Evolutionary conservation across 2,888 invertebrate species (phyloP).

Genomic region (Drosophila parthenogenetica): DNA sequence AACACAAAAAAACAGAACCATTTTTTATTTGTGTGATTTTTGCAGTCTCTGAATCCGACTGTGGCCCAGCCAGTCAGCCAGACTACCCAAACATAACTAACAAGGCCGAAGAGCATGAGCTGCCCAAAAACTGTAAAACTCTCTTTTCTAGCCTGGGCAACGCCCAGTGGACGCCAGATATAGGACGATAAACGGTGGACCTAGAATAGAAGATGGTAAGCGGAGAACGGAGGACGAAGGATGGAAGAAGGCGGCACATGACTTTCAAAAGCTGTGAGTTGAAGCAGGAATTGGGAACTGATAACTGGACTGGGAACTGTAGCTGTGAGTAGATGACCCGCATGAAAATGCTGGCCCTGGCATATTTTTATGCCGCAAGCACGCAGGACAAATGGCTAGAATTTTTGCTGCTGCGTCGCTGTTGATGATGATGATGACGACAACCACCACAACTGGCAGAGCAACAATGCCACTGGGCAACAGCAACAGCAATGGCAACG

Average conservation of each 20-base stretch:
- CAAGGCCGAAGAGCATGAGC: constrained; percentile 37
- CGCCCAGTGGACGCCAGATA: constrained; percentile 29
- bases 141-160: constrained; percentile 48
- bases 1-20: constrained; percentile 42
- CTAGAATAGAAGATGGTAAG: too few species aligned
- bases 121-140: constrained; percentile 50
- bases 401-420: constrained; percentile 69
- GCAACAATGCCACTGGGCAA: constrained; percentile 36
- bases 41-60: constrained; percentile 46
- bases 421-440: constrained; percentile 67
- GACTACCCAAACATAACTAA: constrained; percentile 52
- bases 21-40: constrained; percentile 72
- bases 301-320: constrained; percentile 24
- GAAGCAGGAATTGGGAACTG: constrained; percentile 33
- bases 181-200: constrained; percentile 20
- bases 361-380: constrained; percentile 83
- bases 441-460: constrained; percentile 47
- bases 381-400: constrained; percentile 81
- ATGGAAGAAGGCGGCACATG: constrained; percentile 53
- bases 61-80: constrained; percentile 20
- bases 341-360: constrained; percentile 82
- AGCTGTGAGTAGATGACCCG: constrained; percentile 73
- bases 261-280: constrained; percentile 67
- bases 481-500: not conserved
- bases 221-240: constrained; percentile 9